A percentile compares a stretch with the other conserved stretches of the same genome.
These are phyloP conservation scores for Thalassoma bifasciatum DNA, from an alignment of 2,113 vertebrate species.

Conservation along the genomic window DNA sequence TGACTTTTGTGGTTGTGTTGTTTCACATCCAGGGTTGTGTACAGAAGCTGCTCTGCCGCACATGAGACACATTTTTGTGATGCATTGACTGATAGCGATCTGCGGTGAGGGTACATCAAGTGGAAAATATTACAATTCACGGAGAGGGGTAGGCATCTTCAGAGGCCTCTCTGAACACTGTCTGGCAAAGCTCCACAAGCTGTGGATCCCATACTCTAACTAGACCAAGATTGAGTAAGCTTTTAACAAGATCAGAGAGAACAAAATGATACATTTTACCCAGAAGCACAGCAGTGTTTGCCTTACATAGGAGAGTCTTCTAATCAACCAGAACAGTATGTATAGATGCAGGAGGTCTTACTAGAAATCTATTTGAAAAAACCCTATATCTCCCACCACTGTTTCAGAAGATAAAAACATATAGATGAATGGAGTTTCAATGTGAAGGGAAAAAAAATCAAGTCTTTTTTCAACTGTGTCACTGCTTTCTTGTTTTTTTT, in stretches of 20 bases:
- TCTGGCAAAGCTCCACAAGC: slow-evolving; percentile 59
- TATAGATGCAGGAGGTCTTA: slow-evolving; percentile 22
- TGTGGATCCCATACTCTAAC: slow-evolving; percentile 50
- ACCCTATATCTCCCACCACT: too few species aligned
- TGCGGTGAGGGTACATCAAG: slow-evolving; percentile 40
- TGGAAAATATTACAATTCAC: slow-evolving; percentile 54
- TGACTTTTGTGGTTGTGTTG: slow-evolving; percentile 61
- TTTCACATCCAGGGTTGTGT: slow-evolving; percentile 32
- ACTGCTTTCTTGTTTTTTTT: slow-evolving; percentile 14
- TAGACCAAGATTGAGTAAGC: slow-evolving; percentile 60
- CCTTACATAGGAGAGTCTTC: slow-evolving; percentile 30
- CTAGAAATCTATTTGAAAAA: too few species aligned
- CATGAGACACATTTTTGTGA: slow-evolving; percentile 40
- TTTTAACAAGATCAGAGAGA: slow-evolving; percentile 68
- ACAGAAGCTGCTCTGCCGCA: slow-evolving; percentile 13
- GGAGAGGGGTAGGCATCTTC: slow-evolving; percentile 31
- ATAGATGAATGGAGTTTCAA: slow-evolving; percentile 7
- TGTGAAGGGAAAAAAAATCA: slow-evolving; percentile 8
- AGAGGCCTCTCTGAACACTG: slow-evolving; percentile 39
- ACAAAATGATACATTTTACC: slow-evolving; percentile 59
- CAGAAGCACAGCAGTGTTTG: slow-evolving; percentile 51
- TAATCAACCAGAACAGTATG: slow-evolving; percentile 32
- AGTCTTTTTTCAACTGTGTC: slow-evolving; percentile 23
- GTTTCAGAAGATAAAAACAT: too few species aligned
- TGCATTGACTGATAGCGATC: slow-evolving; percentile 41